phyloP scores from a whole-genome alignment of 2,113 vertebrate species.

The Glaucidium brasilianum region DNA sequence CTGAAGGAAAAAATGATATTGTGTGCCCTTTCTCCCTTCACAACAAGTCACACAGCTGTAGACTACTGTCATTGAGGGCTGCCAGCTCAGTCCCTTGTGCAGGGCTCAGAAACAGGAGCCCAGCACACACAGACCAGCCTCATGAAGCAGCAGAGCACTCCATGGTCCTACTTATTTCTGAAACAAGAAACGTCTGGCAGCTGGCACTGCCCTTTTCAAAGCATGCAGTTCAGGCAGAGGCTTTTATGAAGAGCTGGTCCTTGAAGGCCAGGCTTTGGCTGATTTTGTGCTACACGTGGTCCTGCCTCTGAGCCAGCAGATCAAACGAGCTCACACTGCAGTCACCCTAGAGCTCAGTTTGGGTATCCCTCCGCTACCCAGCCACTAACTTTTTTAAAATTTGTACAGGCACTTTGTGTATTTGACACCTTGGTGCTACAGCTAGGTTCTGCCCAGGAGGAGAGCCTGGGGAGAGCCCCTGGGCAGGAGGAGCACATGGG shows the following conservation, averaged over 20 bases:
- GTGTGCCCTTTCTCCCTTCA: background rate
- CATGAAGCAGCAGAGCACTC: background rate
- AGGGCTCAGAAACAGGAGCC: background rate
- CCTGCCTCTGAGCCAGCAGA: accelerated
- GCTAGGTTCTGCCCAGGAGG: background rate
- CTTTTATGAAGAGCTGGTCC: background rate
- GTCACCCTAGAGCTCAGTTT: background rate
- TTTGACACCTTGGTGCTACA: background rate
- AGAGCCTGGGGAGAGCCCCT: background rate
- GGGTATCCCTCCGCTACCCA: background rate
- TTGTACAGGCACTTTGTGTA: accelerated
- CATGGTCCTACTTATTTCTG: background rate
- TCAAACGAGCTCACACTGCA: accelerated
- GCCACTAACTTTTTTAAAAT: background rate
- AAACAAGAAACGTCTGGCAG: background rate
- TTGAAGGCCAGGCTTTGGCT: background rate
- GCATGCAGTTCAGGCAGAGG: background rate
- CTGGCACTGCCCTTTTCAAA: background rate
- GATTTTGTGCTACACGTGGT: accelerated
- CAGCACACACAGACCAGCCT: background rate
- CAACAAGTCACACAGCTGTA: background rate
- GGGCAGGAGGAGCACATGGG: background rate
- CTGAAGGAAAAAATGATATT: background rate
- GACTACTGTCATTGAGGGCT: background rate
- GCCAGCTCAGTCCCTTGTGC: background rate